Evolutionary conservation across 2,113 vertebrate genomes (phyloP).

Genomic region (Gopherus flavomarginatus): DNA sequence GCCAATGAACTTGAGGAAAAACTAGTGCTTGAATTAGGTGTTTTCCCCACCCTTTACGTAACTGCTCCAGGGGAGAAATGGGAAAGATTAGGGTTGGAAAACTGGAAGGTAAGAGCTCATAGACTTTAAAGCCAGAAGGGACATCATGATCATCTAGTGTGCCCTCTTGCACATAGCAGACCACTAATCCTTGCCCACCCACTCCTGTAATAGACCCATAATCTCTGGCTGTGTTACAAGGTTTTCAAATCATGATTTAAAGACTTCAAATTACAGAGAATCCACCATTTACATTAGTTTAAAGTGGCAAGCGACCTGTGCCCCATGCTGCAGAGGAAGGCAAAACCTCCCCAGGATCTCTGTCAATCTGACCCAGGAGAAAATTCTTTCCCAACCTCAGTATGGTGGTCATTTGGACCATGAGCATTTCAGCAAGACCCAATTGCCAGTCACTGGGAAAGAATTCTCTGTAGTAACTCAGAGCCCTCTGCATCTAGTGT

Average conservation of each 20-base stretch:
- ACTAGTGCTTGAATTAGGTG: accelerated
- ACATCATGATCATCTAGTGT: background rate
- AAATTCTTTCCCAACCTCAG: background rate
- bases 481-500: background rate
- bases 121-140: accelerated
- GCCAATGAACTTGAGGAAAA: background rate
- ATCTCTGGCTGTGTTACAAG: background rate
- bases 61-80: background rate
- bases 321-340: background rate
- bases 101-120: background rate
- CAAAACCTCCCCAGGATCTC: background rate
- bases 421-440: background rate
- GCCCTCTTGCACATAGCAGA: background rate
- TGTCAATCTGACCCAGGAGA: background rate
- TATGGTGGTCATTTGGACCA: background rate
- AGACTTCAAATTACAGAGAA: background rate
- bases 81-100: background rate
- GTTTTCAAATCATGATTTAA: background rate
- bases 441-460: background rate
- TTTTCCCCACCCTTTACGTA: background rate
- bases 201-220: background rate
- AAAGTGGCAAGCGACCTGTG: background rate
- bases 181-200: background rate
- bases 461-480: background rate
- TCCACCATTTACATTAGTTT: background rate